These are phyloP conservation scores for Leptopilina boulardi DNA, from an alignment of 1,140 invertebrate species.

Conservation along the genomic window DNA sequence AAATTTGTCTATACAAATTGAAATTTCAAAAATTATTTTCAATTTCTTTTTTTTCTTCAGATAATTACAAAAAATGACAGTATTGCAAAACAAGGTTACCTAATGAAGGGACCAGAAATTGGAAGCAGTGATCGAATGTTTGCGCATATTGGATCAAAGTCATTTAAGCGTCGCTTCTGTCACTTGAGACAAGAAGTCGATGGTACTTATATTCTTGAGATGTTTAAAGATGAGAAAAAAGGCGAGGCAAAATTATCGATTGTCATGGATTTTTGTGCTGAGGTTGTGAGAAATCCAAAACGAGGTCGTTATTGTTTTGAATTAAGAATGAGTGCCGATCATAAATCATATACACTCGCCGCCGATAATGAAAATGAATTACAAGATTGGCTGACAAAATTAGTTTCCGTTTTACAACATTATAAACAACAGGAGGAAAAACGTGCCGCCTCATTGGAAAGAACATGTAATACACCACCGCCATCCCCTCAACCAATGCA, in stretches of 20 bases:
- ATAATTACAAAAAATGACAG: slow-evolving; percentile 80
- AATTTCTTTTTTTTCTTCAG: slow-evolving; percentile 62
- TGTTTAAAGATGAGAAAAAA: slow-evolving; percentile 95
- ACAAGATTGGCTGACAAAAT: slow-evolving; percentile 88
- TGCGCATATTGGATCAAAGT: slow-evolving; percentile 90
- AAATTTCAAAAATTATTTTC: too few relatives aligned
- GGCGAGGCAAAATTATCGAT: slow-evolving; percentile 93
- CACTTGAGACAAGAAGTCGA: slow-evolving; percentile 92
- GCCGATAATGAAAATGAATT: slow-evolving; percentile 90
- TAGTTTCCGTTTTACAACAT: slow-evolving; percentile 85
- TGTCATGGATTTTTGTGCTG: slow-evolving; percentile 94
- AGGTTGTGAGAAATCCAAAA: slow-evolving; percentile 91
- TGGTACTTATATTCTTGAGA: slow-evolving; percentile 92
- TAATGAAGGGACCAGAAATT: slow-evolving; percentile 93
- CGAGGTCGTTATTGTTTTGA: slow-evolving; percentile 93
- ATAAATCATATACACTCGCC: slow-evolving; percentile 90
- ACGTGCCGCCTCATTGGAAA: slow-evolving; percentile 80
- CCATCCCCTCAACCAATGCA: slow-evolving; percentile 76
- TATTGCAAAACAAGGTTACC: slow-evolving; percentile 91
- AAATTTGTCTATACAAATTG: too few relatives aligned
- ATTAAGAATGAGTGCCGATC: slow-evolving; percentile 87
- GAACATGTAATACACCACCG: slow-evolving; percentile 77
- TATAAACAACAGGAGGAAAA: slow-evolving; percentile 86
- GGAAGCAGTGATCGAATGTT: slow-evolving; percentile 87
- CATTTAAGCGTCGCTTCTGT: slow-evolving; percentile 93